Conservation (phyloP, 2,888 invertebrate genomes). For the Glyphotaelius pellucidus region DNA sequence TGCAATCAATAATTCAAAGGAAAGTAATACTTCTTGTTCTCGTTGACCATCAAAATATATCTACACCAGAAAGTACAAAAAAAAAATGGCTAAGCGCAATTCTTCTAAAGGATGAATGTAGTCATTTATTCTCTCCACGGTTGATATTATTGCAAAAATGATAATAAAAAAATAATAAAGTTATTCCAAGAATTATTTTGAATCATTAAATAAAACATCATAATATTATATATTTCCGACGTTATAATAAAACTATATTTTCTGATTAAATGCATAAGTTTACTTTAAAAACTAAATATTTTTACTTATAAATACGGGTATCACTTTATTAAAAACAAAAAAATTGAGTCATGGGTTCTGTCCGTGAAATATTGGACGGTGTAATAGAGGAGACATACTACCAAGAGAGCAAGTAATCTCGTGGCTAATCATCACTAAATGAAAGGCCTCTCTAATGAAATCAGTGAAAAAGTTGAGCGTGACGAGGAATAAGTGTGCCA, state of each 20-base stretch:
- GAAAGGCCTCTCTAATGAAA: background rate
- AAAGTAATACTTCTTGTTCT: too few relatives aligned
- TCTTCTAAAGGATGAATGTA: too few relatives aligned
- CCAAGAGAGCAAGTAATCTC: background rate
- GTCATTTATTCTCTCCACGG: too few relatives aligned
- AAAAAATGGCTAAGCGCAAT: too few relatives aligned
- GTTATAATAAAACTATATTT: background rate
- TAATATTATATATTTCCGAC: background rate
- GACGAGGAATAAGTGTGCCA: background rate
- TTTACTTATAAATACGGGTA: background rate
- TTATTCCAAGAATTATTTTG: background rate
- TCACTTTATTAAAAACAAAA: background rate
- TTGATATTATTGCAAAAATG: too few relatives aligned
- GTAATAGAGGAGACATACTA: background rate
- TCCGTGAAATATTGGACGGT: background rate
- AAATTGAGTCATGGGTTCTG: background rate
- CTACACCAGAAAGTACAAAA: too few relatives aligned
- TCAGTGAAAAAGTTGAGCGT: background rate
- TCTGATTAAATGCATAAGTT: background rate
- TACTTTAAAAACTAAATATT: background rate
- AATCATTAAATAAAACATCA: background rate
- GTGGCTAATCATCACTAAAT: background rate
- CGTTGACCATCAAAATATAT: too few relatives aligned
- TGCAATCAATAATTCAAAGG: too few relatives aligned
- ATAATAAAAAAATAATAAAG: background rate